These are phyloP conservation scores for Oasisia sp. DNA, from an alignment of 2,888 invertebrate species.

Conservation along the genomic window DNA sequence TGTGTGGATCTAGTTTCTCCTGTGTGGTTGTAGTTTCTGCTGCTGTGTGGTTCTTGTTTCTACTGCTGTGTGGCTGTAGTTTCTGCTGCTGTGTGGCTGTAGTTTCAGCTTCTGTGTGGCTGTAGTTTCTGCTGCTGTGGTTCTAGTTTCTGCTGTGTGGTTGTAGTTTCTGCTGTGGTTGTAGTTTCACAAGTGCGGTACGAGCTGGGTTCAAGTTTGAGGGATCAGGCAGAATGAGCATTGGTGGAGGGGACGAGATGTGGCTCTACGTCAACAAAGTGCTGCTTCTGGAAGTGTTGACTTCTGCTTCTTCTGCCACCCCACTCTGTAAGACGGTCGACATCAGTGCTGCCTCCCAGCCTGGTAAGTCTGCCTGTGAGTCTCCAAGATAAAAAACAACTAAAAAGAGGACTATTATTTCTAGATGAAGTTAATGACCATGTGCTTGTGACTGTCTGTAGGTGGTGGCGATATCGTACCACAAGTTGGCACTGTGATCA, in stretches of 20 bases:
- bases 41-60: conserved; percentile 30
- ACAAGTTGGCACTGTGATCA: conserved; percentile 23
- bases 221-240: conserved; percentile 48
- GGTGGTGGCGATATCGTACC: conserved; percentile 25
- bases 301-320: conserved; percentile 27
- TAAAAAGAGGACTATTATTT: not conserved
- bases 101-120: not conserved
- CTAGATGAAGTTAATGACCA: not conserved
- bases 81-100: conserved; percentile 21
- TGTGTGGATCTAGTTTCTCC: conserved; percentile 30
- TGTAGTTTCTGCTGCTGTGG: conserved; percentile 31
- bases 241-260: conserved; percentile 55
- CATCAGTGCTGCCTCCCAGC: conserved; percentile 29
- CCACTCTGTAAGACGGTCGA: conserved; percentile 34
- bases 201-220: conserved; percentile 49
- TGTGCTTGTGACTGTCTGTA: not conserved
- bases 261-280: conserved; percentile 56
- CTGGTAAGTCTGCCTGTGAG: conserved; percentile 21
- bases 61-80: conserved; percentile 20
- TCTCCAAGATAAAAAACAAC: not conserved
- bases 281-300: conserved; percentile 47
- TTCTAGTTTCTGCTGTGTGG: not conserved
- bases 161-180: conserved; percentile 32
- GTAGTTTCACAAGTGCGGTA: conserved; percentile 47
- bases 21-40: conserved; percentile 31